Conservation (phyloP, 2,113 vertebrate genomes). For the Rallus limicola region DNA sequence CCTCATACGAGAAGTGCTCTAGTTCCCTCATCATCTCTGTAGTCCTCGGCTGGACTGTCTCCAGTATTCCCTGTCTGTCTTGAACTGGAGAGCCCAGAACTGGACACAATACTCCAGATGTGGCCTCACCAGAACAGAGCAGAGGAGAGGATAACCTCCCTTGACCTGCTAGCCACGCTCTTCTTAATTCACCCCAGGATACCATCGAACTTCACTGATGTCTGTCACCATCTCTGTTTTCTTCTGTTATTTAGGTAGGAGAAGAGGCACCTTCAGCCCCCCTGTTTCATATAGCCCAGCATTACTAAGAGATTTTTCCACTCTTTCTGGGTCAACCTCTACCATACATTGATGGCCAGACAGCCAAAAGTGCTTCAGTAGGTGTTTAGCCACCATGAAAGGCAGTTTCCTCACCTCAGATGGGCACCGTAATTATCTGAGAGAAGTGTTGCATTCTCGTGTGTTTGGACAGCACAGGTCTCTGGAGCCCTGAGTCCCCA, state of each 20-base stretch:
- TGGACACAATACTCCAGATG: too few species aligned
- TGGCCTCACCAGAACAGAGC: too few species aligned
- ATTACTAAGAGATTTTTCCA: background rate
- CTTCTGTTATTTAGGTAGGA: background rate
- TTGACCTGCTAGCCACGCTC: too few species aligned
- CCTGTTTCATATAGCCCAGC: background rate
- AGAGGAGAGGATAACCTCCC: too few species aligned
- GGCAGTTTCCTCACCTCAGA: background rate
- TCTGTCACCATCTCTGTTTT: background rate
- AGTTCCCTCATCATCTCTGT: too few species aligned
- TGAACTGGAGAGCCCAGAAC: too few species aligned
- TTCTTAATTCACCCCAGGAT: too few species aligned
- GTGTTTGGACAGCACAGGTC: background rate
- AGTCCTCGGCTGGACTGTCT: too few species aligned
- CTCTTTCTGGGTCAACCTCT: background rate
- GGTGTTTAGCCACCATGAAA: background rate
- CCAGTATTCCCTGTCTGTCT: too few species aligned
- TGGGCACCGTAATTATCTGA: too few species aligned
- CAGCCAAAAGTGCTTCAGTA: background rate
- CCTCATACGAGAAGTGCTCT: too few species aligned
- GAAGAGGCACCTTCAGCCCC: background rate
- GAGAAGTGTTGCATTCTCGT: background rate
- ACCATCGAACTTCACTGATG: too few species aligned
- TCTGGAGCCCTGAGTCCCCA: rapidly evolving
- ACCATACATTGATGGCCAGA: background rate